Conservation (phyloP, 2,888 invertebrate species). For the Disparrhopalites patrizii region DNA sequence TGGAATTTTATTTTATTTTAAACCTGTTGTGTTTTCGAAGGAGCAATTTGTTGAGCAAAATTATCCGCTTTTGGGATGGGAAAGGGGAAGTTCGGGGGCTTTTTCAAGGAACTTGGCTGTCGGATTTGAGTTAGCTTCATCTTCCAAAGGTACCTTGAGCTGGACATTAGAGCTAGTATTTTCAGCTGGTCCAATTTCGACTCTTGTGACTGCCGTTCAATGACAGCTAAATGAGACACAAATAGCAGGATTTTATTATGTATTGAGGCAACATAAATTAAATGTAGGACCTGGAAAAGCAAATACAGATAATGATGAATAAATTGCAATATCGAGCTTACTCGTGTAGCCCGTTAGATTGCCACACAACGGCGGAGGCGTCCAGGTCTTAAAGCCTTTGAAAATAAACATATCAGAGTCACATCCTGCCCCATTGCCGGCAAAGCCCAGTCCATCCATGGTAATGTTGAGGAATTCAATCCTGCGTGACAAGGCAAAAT, state of each 20-base stretch:
- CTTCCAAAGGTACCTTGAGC: constrained; percentile 40
- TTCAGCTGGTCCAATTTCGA: constrained; percentile 33
- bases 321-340: too few relatives aligned
- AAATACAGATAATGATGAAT: too few relatives aligned
- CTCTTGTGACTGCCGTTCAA: constrained; percentile 27
- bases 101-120: neutral
- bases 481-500: too few relatives aligned
- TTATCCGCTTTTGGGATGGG: too few relatives aligned
- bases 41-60: too few relatives aligned
- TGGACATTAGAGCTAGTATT: constrained; percentile 42
- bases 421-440: constrained; percentile 30
- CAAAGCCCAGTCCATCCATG: constrained; percentile 41
- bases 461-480: constrained; percentile 36
- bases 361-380: constrained; percentile 44
- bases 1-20: too few relatives aligned
- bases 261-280: too few relatives aligned
- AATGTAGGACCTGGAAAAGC: too few relatives aligned
- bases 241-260: neutral
- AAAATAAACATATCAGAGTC: constrained; percentile 43
- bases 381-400: constrained; percentile 44
- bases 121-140: constrained; percentile 37
- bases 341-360: constrained; percentile 42
- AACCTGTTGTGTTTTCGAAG: neutral
- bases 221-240: constrained; percentile 35
- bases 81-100: too few relatives aligned